phyloP scores from a whole-genome alignment of 1,140 invertebrate genomes.

The Dinoponera quadriceps region DNA sequence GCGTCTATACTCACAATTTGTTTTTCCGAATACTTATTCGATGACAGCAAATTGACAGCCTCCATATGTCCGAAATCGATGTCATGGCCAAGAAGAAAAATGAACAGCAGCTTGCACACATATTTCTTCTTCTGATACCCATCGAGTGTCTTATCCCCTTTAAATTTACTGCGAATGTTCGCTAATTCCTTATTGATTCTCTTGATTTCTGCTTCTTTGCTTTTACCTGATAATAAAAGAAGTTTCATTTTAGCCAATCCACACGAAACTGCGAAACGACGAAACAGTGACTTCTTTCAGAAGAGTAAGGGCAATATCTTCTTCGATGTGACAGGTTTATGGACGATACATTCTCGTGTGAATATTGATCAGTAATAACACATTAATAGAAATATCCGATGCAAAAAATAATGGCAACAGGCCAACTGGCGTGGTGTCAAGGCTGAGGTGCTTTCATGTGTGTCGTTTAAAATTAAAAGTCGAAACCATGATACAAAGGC shows the following conservation, averaged over 20 bases:
- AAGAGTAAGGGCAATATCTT: too few relatives aligned
- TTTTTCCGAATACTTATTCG: conserved; percentile 99
- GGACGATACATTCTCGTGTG: neutral
- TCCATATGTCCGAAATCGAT: conserved; percentile 99
- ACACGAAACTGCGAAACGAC: neutral
- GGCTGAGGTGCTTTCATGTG: conserved; percentile 37
- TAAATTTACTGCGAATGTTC: conserved; percentile 99
- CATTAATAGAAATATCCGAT: conserved; percentile 22
- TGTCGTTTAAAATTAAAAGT: neutral
- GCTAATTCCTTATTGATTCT: conserved; percentile 99
- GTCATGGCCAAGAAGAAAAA: conserved; percentile 99
- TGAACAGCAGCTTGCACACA: conserved; percentile 99
- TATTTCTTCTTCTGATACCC: conserved; percentile 99
- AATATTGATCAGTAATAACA: conserved; percentile 39
- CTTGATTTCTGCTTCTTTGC: conserved; percentile 99
- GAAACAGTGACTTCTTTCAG: too few relatives aligned
- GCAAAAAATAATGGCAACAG: conserved; percentile 74
- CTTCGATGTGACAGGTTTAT: too few relatives aligned
- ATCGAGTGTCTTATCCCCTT: conserved; percentile 99
- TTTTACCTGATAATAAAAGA: conserved; percentile 92
- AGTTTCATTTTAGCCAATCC: neutral
- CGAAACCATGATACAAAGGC: neutral
- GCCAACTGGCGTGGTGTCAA: conserved; percentile 75
- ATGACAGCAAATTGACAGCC: conserved; percentile 99
- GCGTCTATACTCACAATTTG: conserved; percentile 95